Evolutionary conservation across 2,888 invertebrate genomes (phyloP).

Genomic region (Hedya salicella): DNA sequence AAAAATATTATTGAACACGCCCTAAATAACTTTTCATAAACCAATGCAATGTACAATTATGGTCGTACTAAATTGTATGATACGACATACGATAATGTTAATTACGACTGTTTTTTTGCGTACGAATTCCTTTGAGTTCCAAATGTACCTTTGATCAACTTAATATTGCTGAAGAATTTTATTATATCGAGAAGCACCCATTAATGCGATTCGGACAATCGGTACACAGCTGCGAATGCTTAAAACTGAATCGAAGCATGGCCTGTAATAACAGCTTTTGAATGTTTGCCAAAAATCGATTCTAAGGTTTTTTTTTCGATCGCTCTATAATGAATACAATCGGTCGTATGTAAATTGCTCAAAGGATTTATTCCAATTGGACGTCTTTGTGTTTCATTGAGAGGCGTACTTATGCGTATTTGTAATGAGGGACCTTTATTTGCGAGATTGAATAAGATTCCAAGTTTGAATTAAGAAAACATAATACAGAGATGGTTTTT

Average conservation of each 20-base stretch:
- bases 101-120: constrained; percentile 8
- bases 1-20: constrained; percentile 59
- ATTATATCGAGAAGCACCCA: constrained; percentile 60
- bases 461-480: background rate
- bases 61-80: constrained; percentile 21
- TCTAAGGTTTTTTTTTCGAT: constrained; percentile 36
- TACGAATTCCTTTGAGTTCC: background rate
- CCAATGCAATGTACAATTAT: constrained; percentile 26
- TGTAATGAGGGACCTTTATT: constrained; percentile 23
- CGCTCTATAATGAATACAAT: constrained; percentile 35
- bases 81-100: constrained; percentile 8
- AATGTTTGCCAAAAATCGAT: constrained; percentile 40
- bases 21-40: constrained; percentile 50
- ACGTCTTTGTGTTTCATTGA: constrained; percentile 12
- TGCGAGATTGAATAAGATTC: constrained; percentile 10
- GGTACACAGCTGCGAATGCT: constrained; percentile 56
- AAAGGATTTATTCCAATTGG: constrained; percentile 29
- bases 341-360: constrained; percentile 31
- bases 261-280: constrained; percentile 45
- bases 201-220: constrained; percentile 57
- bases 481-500: background rate
- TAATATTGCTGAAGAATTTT: constrained; percentile 59
- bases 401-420: constrained; percentile 4
- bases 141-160: constrained; percentile 44
- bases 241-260: constrained; percentile 51